These are phyloP conservation scores for Rallus limicola DNA, from an alignment of 2,113 vertebrate genomes.

Conservation along the genomic window DNA sequence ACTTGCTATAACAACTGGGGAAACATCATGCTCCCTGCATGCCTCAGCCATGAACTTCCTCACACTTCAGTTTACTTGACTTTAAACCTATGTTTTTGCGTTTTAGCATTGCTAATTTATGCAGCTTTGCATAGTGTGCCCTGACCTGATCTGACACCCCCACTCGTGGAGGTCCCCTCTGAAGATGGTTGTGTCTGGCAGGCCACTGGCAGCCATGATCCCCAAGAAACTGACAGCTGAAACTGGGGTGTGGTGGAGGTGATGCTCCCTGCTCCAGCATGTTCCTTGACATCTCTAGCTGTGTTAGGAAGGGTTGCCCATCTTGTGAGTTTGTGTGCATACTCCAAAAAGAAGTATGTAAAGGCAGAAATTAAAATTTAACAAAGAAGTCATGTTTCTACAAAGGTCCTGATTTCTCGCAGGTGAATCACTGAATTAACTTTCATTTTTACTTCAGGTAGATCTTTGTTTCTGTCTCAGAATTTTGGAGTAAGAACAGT, in stretches of 20 bases:
- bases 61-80: not conserved
- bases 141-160: not conserved
- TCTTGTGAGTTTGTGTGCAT: fast-evolving
- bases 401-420: not conserved
- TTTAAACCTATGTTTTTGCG: not conserved
- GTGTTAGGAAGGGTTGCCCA: not conserved
- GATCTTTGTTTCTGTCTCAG: not conserved
- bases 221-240: not conserved
- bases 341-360: not conserved
- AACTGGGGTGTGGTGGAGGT: not conserved
- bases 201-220: not conserved
- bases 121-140: not conserved
- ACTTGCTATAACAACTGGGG: not conserved
- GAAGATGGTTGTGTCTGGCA: not conserved
- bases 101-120: not conserved
- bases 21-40: not conserved
- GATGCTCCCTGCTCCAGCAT: not conserved
- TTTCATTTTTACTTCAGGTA: not conserved
- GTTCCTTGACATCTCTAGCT: not conserved
- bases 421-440: not conserved
- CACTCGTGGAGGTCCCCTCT: not conserved
- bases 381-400: not conserved
- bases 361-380: not conserved
- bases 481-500: not conserved
- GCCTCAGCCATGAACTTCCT: not conserved